A percentile compares a stretch with the other conserved stretches of the same genome.
These are phyloP conservation scores for Mythimna albipuncta DNA, from an alignment of 2,888 invertebrate species.

Conservation along the genomic window DNA sequence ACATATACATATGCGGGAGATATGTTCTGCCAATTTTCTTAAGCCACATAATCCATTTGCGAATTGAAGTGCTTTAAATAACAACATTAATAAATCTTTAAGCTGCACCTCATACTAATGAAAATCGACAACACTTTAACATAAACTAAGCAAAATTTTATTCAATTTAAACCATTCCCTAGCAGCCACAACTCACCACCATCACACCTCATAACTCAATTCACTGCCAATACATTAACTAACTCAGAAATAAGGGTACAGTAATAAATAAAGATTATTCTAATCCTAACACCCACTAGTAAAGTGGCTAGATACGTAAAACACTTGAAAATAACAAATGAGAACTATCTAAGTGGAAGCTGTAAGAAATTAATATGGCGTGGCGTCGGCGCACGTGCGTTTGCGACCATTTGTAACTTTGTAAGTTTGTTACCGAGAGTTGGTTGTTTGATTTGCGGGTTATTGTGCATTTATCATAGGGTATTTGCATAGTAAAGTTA, in stretches of 20 bases:
- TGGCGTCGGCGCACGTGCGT: conserved; percentile 78
- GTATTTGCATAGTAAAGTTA: conserved; percentile 10
- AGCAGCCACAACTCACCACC: conserved; percentile 9
- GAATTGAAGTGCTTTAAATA: not conserved
- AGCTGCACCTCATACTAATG: not conserved
- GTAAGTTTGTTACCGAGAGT: conserved; percentile 47
- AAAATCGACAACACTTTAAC: conserved; percentile 13
- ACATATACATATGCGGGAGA: no score
- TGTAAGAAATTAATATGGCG: conserved; percentile 83
- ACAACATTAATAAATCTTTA: not conserved
- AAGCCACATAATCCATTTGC: no score
- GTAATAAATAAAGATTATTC: conserved; percentile 62
- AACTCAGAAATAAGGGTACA: conserved; percentile 44
- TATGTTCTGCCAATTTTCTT: no score
- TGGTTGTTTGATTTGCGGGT: conserved; percentile 45
- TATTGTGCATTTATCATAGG: conserved; percentile 43
- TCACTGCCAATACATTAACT: conserved; percentile 47
- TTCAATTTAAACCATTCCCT: conserved; percentile 22
- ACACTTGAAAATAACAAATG: conserved; percentile 80
- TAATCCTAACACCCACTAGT: conserved; percentile 71
- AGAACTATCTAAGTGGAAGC: conserved; percentile 74
- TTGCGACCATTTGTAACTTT: conserved; percentile 52
- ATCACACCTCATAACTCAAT: conserved; percentile 32
- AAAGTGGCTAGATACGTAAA: conserved; percentile 71
- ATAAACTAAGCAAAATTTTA: not conserved